Base-by-base conservation (phyloP, 1,140 invertebrate genomes). In the Aradophagus sp. region DNA sequence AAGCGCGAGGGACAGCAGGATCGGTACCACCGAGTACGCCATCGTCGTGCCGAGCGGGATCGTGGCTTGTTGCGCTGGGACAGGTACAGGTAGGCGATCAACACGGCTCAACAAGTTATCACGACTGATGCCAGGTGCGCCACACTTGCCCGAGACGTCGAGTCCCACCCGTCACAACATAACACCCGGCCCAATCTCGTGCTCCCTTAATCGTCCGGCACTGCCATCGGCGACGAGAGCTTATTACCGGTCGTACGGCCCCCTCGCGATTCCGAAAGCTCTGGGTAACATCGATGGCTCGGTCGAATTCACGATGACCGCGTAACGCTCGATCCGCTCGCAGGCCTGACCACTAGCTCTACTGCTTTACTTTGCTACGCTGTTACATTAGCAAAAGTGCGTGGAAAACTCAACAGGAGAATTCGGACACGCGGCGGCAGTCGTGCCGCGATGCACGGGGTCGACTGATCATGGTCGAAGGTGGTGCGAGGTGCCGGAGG, bases 361-460 rank as follows among this genome's bases (percentile, higher is more conserved):
- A 8, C 20, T 23, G 20, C 20, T 23, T 8, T 23, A 5, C 20
- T 4, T 23, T 23, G n/a, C n/a, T n/a, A n/a, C 20, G 20, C 12
- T 34, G 13, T 10, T 34, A 3, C n/a, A n/a, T n/a, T n/a, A n/a
- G n/a, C n/a, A n/a, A n/a, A n/a, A n/a, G n/a, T n/a, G n/a, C n/a
- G n/a, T n/a, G n/a, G n/a, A n/a, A n/a, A n/a, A n/a, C n/a, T n/a
- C n/a, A n/a, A n/a, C n/a, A n/a, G n/a, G n/a, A n/a, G n/a, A n/a
- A n/a, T n/a, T n/a, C n/a, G n/a, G n/a, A n/a, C n/a, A 74, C 82
- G 79, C 77, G 74, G 76, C 80, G 77, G 79, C 84, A 81, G 80
- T 77, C 83, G 83, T 84, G 80, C 84, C 82, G 82, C 84, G 83
- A 77, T 85, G 83, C 84, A 84, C 82, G 84, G 81, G 83, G 83